Conservation (phyloP, 1,140 invertebrate species). For the Drosophila melanica region DNA sequence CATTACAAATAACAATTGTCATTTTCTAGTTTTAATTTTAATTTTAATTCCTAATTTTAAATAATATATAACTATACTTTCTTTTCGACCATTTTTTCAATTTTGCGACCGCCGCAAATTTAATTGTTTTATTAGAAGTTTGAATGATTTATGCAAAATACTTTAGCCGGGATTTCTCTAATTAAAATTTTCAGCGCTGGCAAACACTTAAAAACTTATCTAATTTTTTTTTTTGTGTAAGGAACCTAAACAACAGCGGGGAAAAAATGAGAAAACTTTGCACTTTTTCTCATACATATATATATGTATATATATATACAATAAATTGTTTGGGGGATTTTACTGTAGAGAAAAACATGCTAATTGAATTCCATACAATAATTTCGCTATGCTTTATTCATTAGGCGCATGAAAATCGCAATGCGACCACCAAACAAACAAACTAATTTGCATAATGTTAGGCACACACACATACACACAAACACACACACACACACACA, state of each 20-base stretch:
- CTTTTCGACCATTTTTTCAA: neutral
- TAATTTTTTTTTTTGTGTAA: slow-evolving; percentile 20
- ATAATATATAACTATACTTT: too few relatives aligned
- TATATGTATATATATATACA: too few relatives aligned
- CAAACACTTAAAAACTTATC: slow-evolving; percentile 49
- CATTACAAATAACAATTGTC: too few relatives aligned
- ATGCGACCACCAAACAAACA: slow-evolving; percentile 42
- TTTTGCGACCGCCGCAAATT: neutral
- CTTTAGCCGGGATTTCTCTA: slow-evolving; percentile 26
- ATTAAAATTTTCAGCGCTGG: slow-evolving; percentile 56
- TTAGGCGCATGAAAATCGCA: slow-evolving; percentile 58
- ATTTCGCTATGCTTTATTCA: slow-evolving; percentile 65
- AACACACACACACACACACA: slow-evolving; percentile 19
- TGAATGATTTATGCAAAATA: slow-evolving; percentile 20
- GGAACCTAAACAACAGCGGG: slow-evolving; percentile 19
- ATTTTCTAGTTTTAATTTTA: too few relatives aligned
- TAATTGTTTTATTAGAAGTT: slow-evolving; percentile 25
- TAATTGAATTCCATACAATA: slow-evolving; percentile 74
- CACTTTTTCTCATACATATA: slow-evolving; percentile 45
- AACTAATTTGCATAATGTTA: slow-evolving; percentile 69
- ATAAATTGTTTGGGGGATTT: neutral
- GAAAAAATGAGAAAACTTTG: slow-evolving; percentile 39
- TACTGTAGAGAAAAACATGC: slow-evolving; percentile 22
- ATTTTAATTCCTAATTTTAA: too few relatives aligned
- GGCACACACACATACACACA: slow-evolving; percentile 34